phyloP scores from a whole-genome alignment of 2,888 invertebrate genomes.

The Leptopilina drosophilae region DNA sequence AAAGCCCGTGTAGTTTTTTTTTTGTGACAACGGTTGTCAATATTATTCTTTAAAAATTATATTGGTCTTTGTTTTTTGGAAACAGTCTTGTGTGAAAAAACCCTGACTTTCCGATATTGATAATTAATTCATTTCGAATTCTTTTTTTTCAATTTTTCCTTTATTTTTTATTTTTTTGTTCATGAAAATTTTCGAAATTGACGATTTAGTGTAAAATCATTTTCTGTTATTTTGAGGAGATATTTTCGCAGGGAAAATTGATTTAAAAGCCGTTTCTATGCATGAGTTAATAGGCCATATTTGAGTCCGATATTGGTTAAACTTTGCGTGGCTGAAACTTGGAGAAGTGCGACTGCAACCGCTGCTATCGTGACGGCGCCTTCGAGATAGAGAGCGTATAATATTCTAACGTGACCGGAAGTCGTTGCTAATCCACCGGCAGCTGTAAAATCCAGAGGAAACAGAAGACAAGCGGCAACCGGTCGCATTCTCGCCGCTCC shows the following conservation, averaged over 20 bases:
- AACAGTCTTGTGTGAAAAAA: background rate
- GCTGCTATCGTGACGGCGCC: constrained; percentile 83
- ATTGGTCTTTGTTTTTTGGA: background rate
- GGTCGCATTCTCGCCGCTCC: constrained; percentile 79
- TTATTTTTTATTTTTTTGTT: too few species aligned
- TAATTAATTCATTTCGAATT: too few species aligned
- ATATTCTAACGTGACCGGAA: constrained; percentile 79
- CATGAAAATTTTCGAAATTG: background rate
- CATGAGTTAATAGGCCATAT: constrained; percentile 79
- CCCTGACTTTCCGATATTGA: background rate
- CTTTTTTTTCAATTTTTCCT: background rate
- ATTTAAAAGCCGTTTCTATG: constrained; percentile 61
- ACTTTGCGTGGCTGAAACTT: constrained; percentile 80
- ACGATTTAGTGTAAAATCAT: background rate
- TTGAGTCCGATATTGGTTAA: constrained; percentile 79
- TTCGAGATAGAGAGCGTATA: constrained; percentile 84
- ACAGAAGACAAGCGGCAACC: constrained; percentile 80
- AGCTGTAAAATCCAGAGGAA: constrained; percentile 85
- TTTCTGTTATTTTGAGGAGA: background rate
- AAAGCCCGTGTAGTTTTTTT: background rate
- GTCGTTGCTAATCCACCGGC: constrained; percentile 83
- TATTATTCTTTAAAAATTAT: background rate
- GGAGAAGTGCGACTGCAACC: constrained; percentile 80
- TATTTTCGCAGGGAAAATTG: background rate
- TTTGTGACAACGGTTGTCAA: too few species aligned